Conservation (phyloP, 2,113 vertebrate genomes). For the Hyla sarda region DNA sequence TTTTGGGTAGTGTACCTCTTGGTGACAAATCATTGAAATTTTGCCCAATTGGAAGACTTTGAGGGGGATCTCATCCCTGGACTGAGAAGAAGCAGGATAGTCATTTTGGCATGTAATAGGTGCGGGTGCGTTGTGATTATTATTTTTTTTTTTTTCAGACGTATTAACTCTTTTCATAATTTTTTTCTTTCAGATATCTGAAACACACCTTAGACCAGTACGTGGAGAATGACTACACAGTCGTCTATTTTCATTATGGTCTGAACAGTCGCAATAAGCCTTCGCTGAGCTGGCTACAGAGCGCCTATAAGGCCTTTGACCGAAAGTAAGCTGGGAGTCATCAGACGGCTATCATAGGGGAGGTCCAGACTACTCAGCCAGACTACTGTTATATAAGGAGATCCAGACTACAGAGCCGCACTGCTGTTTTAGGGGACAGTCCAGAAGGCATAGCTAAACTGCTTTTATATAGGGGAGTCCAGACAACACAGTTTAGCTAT, state of each 20-base stretch:
- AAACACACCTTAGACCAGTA: conserved; percentile 84
- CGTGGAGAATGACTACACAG: conserved; percentile 82
- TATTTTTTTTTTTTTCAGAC: too few species aligned
- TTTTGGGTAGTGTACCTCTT: too few species aligned
- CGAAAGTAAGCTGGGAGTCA: conserved; percentile 74
- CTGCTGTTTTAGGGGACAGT: neutral
- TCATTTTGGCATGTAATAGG: too few species aligned
- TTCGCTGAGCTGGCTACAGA: conserved; percentile 80
- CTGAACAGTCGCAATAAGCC: conserved; percentile 86
- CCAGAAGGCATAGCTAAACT: neutral
- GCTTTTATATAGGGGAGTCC: neutral
- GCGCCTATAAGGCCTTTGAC: conserved; percentile 84
- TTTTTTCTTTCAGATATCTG: conserved; percentile 75
- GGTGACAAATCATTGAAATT: too few species aligned
- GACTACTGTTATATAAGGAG: neutral
- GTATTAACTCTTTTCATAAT: too few species aligned
- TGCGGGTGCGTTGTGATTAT: too few species aligned
- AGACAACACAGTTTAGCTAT: neutral
- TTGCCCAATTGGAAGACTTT: too few species aligned
- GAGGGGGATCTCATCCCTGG: too few species aligned
- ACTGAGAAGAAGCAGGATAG: too few species aligned
- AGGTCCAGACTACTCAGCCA: neutral
- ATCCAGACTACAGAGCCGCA: neutral
- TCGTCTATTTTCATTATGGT: conserved; percentile 86
- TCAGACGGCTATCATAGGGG: neutral